Evolutionary conservation across 2,797 vertebrate genomes (phyloP), one percentile per base, ranked within the genome.

Genomic region (Pangasius macronema): DNA sequence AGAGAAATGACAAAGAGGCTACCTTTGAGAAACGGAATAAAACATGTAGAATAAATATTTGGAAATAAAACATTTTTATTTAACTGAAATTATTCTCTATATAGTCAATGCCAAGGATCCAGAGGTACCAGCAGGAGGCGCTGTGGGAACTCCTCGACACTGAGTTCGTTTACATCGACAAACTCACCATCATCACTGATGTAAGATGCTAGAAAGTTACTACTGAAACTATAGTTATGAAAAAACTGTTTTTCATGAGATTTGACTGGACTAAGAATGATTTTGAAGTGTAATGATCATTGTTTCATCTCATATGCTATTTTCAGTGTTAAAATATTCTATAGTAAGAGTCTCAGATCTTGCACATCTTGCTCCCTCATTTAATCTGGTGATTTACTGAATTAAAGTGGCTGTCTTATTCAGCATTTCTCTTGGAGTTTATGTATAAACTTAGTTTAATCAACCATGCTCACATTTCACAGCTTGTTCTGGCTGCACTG

Each of bases 101-200:
- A n/a, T 91, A 97, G 97, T 94, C 91, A 2, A 97, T 97, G 97
- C 89, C 92, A 49, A 97, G 93, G 88, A 93, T 86, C 68, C 95
- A 96, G 84, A 94, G 91, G 81, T 95, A 97, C 92, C 97, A 97
- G 57, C 97, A 97, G 94, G 97, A 97, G 91, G 97, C 96, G 0
- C 91, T 97, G 85, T 97, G 97, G 97, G 97, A 97, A 93, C 92
- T 97, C 70, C 89, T 97, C n/a, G 90, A 95, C 77, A 97, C 97
- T 0, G 97, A 97, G 86, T 93, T 97, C 75, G 91, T 82, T 87
- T 97, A 97, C 88, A 94, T 97, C 87, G 95, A 94, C 86, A 96
- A 96, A 91, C 94, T 97, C 1, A 94, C 94, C 80, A 92, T 97
- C 92, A 94, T 97, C 90, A 95, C 91, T 16, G 94, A 97, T 0